These are phyloP conservation scores for Epinotia ramella DNA, from an alignment of 2,888 invertebrate genomes.

Conservation along the genomic window DNA sequence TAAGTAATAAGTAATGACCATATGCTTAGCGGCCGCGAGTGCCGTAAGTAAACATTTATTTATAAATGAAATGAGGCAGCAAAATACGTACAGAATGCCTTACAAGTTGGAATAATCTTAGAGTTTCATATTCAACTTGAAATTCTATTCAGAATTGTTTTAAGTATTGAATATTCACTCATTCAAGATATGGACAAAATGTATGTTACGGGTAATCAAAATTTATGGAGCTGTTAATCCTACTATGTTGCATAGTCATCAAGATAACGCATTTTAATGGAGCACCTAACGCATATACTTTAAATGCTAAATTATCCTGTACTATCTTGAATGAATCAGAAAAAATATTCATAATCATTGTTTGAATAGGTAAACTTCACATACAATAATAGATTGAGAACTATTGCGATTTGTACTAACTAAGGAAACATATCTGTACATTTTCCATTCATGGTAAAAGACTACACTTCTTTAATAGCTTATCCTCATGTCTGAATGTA, in stretches of 20 bases:
- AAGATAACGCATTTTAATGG: neutral
- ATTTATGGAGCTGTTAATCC: conserved; percentile 4
- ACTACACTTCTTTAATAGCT: no score
- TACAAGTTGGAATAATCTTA: neutral
- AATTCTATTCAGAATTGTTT: neutral
- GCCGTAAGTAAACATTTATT: conserved; percentile 32
- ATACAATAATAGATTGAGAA: no score
- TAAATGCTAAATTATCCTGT: conserved; percentile 17
- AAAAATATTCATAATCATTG: neutral
- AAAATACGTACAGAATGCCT: neutral
- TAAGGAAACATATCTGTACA: no score
- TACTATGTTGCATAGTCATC: neutral
- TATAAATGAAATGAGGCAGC: conserved; percentile 40
- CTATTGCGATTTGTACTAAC: no score
- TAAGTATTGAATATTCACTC: conserved; percentile 1
- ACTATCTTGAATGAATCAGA: neutral
- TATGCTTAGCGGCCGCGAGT: conserved; percentile 51
- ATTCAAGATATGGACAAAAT: neutral
- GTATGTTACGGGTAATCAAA: neutral
- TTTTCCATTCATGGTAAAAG: no score
- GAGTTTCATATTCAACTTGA: neutral
- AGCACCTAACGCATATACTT: neutral
- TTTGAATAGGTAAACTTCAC: neutral
- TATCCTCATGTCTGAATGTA: no score
- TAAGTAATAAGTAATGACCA: conserved; percentile 79